These are phyloP conservation scores for Avahi laniger DNA, from an alignment of 2,797 vertebrate genomes.

Conservation along the genomic window DNA sequence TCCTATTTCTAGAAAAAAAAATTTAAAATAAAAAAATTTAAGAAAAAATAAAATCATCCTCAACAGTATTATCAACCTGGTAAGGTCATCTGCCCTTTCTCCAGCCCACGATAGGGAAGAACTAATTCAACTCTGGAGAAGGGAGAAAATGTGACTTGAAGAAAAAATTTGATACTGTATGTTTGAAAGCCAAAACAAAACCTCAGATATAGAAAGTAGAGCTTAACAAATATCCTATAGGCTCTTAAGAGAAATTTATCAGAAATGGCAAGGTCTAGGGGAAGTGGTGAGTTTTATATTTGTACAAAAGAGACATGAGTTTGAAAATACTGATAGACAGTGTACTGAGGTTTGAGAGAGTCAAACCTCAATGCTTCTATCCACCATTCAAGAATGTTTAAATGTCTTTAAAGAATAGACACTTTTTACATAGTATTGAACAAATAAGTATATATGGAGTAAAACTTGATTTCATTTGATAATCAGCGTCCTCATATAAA, in stretches of 20 bases:
- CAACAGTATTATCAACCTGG: neutral
- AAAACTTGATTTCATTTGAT: constrained; percentile 33
- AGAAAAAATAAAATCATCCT: neutral
- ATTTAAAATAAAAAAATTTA: neutral
- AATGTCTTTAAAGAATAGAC: neutral
- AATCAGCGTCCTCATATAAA: constrained; percentile 39
- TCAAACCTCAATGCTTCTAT: neutral
- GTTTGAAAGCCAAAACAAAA: constrained; percentile 37
- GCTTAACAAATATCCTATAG: neutral
- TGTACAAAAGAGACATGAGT: neutral
- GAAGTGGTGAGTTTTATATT: neutral
- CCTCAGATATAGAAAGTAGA: neutral
- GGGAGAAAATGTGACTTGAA: constrained; percentile 8
- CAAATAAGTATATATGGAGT: neutral
- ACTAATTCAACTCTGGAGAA: neutral
- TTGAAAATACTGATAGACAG: neutral
- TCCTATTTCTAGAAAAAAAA: neutral
- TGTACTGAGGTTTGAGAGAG: neutral
- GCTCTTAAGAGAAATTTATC: neutral
- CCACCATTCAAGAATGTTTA: neutral
- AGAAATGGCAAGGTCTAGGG: neutral
- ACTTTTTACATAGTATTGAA: constrained; percentile 4
- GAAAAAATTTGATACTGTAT: neutral
- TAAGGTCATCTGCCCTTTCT: neutral
- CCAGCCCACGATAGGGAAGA: neutral